phyloP scores from a whole-genome alignment of 2,113 vertebrate species.

The Proterorhinus semilunaris region DNA sequence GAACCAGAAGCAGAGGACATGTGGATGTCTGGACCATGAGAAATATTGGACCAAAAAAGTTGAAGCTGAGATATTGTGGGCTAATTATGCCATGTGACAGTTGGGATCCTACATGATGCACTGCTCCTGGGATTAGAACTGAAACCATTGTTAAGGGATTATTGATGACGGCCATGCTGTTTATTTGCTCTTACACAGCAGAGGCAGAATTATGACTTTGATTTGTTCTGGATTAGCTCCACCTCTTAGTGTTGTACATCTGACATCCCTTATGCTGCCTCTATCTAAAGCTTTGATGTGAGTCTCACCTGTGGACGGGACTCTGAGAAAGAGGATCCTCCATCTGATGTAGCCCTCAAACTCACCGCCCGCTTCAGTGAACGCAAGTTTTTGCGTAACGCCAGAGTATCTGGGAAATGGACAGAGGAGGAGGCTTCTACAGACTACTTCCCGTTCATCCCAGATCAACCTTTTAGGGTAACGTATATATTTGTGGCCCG shows the following conservation, averaged over 20 bases:
- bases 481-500: conserved; percentile 35
- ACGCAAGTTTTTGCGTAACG: conserved; percentile 89
- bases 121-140: conserved; percentile 14
- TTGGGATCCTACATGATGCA: not conserved
- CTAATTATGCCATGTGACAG: not conserved
- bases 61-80: not conserved
- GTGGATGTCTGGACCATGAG: conserved; percentile 18
- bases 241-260: conserved; percentile 3
- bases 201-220: conserved; percentile 40
- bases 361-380: conserved; percentile 90
- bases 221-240: conserved; percentile 54
- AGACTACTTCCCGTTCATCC: conserved; percentile 96
- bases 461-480: conserved; percentile 97
- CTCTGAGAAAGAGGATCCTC: conserved; percentile 78
- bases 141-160: conserved; percentile 47
- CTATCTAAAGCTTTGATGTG: conserved; percentile 84
- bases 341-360: conserved; percentile 90
- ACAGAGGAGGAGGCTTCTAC: conserved; percentile 89
- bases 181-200: conserved; percentile 45
- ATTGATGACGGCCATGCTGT: conserved; percentile 39
- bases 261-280: conserved; percentile 12
- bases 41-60: conserved; percentile 5
- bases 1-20: conserved; percentile 31
- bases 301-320: conserved; percentile 89
- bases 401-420: conserved; percentile 89